Evolutionary conservation across 2,113 vertebrate species (phyloP).

Genomic region (Herpailurus yagouaroundi): DNA sequence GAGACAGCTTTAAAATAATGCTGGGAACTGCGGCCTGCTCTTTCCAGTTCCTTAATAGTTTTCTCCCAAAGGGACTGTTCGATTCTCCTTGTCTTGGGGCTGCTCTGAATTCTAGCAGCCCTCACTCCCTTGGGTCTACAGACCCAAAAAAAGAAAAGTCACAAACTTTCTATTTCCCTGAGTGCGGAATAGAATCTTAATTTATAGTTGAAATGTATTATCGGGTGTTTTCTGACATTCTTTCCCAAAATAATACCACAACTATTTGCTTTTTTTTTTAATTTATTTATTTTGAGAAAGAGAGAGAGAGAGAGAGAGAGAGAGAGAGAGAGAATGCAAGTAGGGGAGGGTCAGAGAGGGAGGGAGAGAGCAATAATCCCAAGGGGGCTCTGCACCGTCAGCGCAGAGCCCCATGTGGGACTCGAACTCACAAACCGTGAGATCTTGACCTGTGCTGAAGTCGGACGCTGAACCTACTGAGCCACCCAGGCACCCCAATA

Average conservation of each 20-base stretch:
- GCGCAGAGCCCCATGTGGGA: too few relatives aligned
- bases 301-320: too few relatives aligned
- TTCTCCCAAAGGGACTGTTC: neutral
- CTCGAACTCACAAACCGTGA: too few relatives aligned
- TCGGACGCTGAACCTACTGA: too few relatives aligned
- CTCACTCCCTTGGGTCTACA: neutral
- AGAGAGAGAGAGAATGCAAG: too few relatives aligned
- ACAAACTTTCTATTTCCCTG: constrained; percentile 25
- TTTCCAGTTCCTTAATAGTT: neutral
- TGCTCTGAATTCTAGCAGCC: constrained; percentile 25
- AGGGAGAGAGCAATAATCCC: too few relatives aligned
- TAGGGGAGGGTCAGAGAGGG: too few relatives aligned
- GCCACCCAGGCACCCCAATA: neutral
- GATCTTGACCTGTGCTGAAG: too few relatives aligned
- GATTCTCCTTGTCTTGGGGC: neutral
- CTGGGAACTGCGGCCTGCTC: neutral
- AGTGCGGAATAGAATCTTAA: neutral
- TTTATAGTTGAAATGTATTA: constrained; percentile 25
- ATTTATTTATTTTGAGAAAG: too few relatives aligned
- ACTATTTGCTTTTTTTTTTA: constrained; percentile 14
- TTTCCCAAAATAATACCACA: constrained; percentile 58
- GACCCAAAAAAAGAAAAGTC: neutral
- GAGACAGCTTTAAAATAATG: neutral
- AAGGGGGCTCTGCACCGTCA: too few relatives aligned
- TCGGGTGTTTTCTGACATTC: constrained; percentile 48